A percentile compares a stretch with the other conserved stretches of the same genome.
Conservation (phyloP, 2,888 invertebrate species). For the Zelleria hepariella region DNA sequence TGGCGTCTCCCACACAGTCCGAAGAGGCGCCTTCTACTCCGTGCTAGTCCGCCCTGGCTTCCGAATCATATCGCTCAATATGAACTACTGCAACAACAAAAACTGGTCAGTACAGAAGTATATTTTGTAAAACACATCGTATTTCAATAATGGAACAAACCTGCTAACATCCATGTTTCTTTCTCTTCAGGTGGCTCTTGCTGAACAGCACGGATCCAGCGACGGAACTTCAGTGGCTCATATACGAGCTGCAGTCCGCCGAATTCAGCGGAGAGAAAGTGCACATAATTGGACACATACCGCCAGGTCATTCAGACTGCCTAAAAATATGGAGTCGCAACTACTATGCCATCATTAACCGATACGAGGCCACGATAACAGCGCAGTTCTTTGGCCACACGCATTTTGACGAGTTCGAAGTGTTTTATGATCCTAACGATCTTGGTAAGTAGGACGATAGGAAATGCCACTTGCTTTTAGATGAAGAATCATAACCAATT, state of each 20-base stretch:
- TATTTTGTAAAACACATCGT: not conserved
- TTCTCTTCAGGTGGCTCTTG: conserved; percentile 81
- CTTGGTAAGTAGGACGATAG: conserved; percentile 65
- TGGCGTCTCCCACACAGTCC: conserved; percentile 87
- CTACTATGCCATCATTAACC: conserved; percentile 88
- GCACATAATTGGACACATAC: conserved; percentile 97
- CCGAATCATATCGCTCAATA: conserved; percentile 93
- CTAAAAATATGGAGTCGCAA: conserved; percentile 96
- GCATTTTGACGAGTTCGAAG: conserved; percentile 93
- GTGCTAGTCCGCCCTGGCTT: conserved; percentile 91
- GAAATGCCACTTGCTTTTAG: not conserved
- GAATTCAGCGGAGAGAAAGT: conserved; percentile 96
- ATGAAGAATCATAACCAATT: not conserved
- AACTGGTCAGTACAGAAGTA: conserved; percentile 78
- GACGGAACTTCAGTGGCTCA: conserved; percentile 95
- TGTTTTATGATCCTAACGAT: conserved; percentile 90
- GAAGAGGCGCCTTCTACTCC: conserved; percentile 92
- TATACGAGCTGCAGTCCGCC: conserved; percentile 93
- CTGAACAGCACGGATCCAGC: conserved; percentile 97
- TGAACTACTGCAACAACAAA: conserved; percentile 96
- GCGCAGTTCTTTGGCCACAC: conserved; percentile 97
- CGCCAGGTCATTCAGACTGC: conserved; percentile 94
- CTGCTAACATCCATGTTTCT: not conserved
- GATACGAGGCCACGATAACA: conserved; percentile 90
- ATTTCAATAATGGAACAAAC: not conserved